Base-by-base conservation (phyloP, 2,113 vertebrate species). In the Paradisaea rubra region DNA sequence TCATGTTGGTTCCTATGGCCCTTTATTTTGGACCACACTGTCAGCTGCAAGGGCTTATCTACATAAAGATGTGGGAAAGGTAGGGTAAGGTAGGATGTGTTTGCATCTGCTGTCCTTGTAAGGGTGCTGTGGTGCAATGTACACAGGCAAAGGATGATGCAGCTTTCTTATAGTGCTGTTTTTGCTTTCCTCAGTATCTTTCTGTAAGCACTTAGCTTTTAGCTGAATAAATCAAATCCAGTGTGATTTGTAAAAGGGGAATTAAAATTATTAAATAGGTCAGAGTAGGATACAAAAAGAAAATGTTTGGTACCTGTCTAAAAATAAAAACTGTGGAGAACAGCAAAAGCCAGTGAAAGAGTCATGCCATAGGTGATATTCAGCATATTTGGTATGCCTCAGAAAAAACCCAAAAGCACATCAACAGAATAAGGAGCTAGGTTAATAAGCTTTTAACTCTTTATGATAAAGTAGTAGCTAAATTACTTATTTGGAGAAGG, bases 331-430 rank as follows among this genome's bases (percentile, higher is more conserved):
- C 21, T 97, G 97, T 33, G 96, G 83, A 49, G 84, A 87, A 89
- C 97, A 97, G 76, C 39, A 79, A 70, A 84, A 44, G 27, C 72
- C 96, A 54, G 66, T 73, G 54, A 96, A 97, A 72, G 98, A 98
- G 30, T 90, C 76, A 57, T 98, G 97, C 81, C 97, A 98, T 33
- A 98, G 89, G 88, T 98, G 97, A 53, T 97, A 97, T 76, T 97
- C 97, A 53, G 52, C 66, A 93, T 98, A 98, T 30, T 96, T 66
- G 2, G 89, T 96, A 69, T 98, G 98, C 94, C 98, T 98, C 54
- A 73, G 93, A 57, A 44, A 69, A 44, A 85, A 37, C n/a, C n/a
- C n/a, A 37, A 91, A 92, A 61, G 22, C 28, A 4, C 61, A 61
- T 50, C 81, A 70, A 83, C 37, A 52, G 63, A 31, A 56, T 73